These are phyloP conservation scores for Hemichromis elongatus DNA, from an alignment of 2,113 vertebrate genomes.

Conservation along the genomic window DNA sequence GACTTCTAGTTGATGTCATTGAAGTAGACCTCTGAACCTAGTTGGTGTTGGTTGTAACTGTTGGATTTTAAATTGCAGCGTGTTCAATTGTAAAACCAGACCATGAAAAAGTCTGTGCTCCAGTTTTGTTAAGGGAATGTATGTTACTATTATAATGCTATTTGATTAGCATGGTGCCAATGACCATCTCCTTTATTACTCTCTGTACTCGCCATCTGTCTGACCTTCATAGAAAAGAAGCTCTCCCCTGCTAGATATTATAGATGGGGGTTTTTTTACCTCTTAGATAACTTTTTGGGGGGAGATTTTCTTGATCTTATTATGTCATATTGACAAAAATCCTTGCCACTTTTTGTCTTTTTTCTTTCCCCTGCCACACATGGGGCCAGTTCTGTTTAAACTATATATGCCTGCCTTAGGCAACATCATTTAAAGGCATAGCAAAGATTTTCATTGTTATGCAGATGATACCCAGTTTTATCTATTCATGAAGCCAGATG, in stretches of 20 bases:
- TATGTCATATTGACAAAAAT: neutral
- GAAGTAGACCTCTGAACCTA: too few relatives aligned
- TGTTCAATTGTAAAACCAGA: neutral
- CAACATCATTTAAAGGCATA: neutral
- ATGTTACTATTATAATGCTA: too few relatives aligned
- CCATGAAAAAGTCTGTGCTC: neutral
- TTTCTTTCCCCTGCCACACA: neutral
- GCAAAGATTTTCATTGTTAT: neutral
- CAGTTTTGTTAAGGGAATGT: neutral
- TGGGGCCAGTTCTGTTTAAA: neutral
- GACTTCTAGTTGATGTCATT: too few relatives aligned
- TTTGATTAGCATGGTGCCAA: neutral
- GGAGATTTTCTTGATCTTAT: neutral
- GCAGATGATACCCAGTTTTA: neutral
- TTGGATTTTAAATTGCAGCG: too few relatives aligned
- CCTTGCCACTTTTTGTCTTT: neutral
- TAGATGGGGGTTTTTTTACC: rapidly evolving
- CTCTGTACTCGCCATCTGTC: neutral
- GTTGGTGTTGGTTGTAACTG: too few relatives aligned
- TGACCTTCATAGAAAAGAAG: neutral
- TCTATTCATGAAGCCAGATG: neutral
- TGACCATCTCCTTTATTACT: neutral
- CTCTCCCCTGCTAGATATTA: rapidly evolving
- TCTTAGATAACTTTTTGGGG: neutral
- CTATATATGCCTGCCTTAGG: too few relatives aligned